Conservation (phyloP, 2,888 invertebrate species). For the Acanthopleura granulata region DNA sequence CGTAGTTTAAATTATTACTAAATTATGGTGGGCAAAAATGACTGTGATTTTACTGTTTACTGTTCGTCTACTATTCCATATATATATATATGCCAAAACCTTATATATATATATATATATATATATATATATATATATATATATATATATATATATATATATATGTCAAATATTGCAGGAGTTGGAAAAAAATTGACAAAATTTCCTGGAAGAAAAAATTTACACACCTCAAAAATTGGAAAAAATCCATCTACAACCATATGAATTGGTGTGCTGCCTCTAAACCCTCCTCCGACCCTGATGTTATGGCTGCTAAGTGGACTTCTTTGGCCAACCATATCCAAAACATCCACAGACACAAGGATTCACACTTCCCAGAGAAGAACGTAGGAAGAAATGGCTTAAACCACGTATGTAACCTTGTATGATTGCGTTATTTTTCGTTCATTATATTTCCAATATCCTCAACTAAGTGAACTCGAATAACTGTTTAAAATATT, state of each 20-base stretch:
- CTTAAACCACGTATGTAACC: conserved; percentile 6
- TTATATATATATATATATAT: too few relatives aligned
- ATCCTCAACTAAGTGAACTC: too few relatives aligned
- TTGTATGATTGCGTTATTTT: too few relatives aligned
- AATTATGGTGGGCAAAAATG: too few relatives aligned
- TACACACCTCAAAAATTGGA: conserved; percentile 4
- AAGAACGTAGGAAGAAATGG: conserved; percentile 26
- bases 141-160: too few relatives aligned
- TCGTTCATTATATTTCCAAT: too few relatives aligned
- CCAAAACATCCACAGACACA: conserved; percentile 31
- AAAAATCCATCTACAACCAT: conserved; percentile 29
- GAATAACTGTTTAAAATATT: too few relatives aligned
- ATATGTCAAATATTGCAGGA: background rate
- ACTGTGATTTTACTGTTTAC: background rate
- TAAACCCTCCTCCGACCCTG: too few relatives aligned
- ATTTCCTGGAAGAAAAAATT: background rate
- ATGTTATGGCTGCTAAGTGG: conserved; percentile 34
- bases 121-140: too few relatives aligned
- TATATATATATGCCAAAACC: too few relatives aligned
- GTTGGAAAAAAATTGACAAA: conserved; percentile 1
- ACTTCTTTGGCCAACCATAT: conserved; percentile 32
- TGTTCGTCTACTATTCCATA: background rate
- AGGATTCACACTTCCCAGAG: conserved; percentile 26
- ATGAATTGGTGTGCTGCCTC: conserved; percentile 37
- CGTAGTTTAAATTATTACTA: too few relatives aligned